phyloP scores from a whole-genome alignment of 2,888 invertebrate genomes.

The Drosophila kokeensis region DNA sequence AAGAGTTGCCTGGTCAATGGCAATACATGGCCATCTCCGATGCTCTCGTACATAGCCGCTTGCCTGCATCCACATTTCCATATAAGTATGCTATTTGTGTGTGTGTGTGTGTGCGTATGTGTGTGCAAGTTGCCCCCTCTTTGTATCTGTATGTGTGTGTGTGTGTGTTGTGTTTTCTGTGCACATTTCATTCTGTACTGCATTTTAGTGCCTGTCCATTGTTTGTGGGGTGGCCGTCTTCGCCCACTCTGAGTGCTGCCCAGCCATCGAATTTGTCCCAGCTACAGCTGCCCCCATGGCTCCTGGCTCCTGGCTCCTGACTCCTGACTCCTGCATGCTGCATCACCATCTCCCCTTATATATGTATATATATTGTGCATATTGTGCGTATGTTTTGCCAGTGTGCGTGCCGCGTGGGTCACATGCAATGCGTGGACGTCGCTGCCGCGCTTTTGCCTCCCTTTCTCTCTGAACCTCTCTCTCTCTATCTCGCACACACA shows the following conservation, averaged over 20 bases:
- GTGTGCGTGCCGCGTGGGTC: slow-evolving; percentile 46
- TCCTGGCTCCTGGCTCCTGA: background rate
- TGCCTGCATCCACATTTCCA: slow-evolving; percentile 22
- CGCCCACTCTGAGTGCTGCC: slow-evolving; percentile 23
- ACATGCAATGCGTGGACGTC: slow-evolving; percentile 48
- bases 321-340: background rate
- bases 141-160: slow-evolving; percentile 20
- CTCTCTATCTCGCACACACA: background rate
- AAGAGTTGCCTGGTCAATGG: slow-evolving; percentile 67
- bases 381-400: slow-evolving; percentile 59
- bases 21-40: slow-evolving; percentile 64
- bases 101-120: background rate
- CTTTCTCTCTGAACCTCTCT: background rate
- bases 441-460: slow-evolving; percentile 22
- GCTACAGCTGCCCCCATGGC: background rate
- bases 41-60: slow-evolving; percentile 67
- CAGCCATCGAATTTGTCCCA: slow-evolving; percentile 30
- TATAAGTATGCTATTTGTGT: background rate
- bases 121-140: background rate
- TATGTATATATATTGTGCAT: slow-evolving; percentile 12
- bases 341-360: background rate
- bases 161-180: slow-evolving; percentile 22
- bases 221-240: slow-evolving; percentile 43
- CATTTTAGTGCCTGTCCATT: slow-evolving; percentile 70
- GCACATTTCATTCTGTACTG: slow-evolving; percentile 63